Evolutionary conservation across 2,113 vertebrate genomes (phyloP), one percentile per base, ranked within the genome.

Genomic region (Naja naja): DNA sequence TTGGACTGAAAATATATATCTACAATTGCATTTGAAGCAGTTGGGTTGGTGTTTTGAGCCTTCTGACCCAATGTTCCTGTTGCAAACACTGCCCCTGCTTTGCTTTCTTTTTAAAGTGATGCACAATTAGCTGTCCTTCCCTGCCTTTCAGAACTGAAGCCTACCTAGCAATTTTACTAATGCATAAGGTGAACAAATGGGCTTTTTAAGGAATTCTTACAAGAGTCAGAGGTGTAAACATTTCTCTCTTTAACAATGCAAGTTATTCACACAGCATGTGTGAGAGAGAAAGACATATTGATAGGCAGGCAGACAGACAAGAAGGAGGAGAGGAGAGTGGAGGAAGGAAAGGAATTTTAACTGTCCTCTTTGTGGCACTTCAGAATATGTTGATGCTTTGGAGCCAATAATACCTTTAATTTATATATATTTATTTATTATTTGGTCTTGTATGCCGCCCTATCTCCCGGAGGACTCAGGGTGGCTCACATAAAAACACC

Each of bases 201-300:
- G 55, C 6, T 27, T 88, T 90, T 91, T 3, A 2, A 54, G 45
- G 5, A 64, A 5, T 27, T 54, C 55, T 30, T 89, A 43, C 49
- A 43, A 85, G n/a, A 95, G 74, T 60, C 89, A 87, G 56, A 9
- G 81, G 53, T 18, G 93, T 93, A 95, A 92, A 30, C 58, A 88
- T 53, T 34, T 58, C 45, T 34, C 16, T 39, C 5, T 64, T 90
- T 14, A 4, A 1, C 34, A 85, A 5, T 0, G 20, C 23, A 6
- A 5, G 8, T 90, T 25, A 86, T 89, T 53, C 85, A n/a, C 90
- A 8, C 12, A 54, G 20, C 0, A 0, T 52, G 49, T 25, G 56
- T 8, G 56, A 1, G 23, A 9, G 60, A 4, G 49, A 52, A 64
- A 56, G 22, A 30, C 27, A 30, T 11, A 30, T 30, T 64, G 60